Conservation (phyloP, 1,140 invertebrate species). For the Geopemphigus sp. region DNA sequence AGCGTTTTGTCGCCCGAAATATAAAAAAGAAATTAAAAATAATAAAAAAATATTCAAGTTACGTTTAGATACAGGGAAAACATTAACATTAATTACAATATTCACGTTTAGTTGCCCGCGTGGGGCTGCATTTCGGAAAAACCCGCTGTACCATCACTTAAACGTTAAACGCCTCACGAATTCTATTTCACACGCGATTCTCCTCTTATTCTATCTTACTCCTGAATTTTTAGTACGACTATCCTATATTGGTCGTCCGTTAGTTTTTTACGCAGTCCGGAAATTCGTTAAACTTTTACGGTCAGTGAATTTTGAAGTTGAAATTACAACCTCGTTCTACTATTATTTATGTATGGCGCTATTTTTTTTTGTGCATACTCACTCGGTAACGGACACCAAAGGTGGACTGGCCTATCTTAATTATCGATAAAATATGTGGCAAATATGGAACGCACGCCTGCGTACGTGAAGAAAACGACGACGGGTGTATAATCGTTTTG, state of each 20-base stretch:
- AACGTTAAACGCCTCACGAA: conserved; percentile 7
- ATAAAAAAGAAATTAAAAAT: neutral
- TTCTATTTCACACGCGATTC: conserved; percentile 19
- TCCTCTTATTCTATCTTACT: neutral
- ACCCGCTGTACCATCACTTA: conserved; percentile 12
- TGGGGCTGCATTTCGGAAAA: too few relatives aligned
- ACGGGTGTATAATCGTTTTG: too few relatives aligned
- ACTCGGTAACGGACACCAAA: conserved; percentile 17
- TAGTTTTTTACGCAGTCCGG: conserved; percentile 33
- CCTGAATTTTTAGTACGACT: neutral
- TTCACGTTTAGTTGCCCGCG: too few relatives aligned
- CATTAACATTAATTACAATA: too few relatives aligned
- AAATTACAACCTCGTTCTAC: conserved; percentile 1
- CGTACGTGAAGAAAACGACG: too few relatives aligned
- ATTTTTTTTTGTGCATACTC: conserved; percentile 14
- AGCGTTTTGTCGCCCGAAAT: neutral
- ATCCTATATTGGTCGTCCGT: conserved; percentile 11
- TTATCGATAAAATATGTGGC: neutral
- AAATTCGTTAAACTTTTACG: conserved; percentile 49
- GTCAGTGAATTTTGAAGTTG: conserved; percentile 33
- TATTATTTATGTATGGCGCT: conserved; percentile 16
- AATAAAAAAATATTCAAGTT: neutral
- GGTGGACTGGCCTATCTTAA: neutral
- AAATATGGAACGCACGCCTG: too few relatives aligned
- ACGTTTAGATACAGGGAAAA: too few relatives aligned